phyloP scores from a whole-genome alignment of 2,113 vertebrate species.

The Heterochromis multidens region DNA sequence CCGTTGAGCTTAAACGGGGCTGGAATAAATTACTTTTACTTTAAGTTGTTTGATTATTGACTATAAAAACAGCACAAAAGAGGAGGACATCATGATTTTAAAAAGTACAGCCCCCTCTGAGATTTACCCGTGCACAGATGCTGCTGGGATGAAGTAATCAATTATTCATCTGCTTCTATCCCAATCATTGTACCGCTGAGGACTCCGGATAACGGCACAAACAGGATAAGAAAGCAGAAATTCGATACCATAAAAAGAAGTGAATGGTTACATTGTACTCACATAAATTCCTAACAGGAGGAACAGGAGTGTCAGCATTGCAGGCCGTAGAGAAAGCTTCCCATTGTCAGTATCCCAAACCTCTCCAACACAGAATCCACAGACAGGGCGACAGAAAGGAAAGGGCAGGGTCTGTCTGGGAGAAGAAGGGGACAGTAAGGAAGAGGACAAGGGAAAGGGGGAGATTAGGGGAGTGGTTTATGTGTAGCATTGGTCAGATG shows the following conservation, averaged over 20 bases:
- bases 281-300: slow-evolving; percentile 61
- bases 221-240: slow-evolving; percentile 40
- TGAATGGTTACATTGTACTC: slow-evolving; percentile 60
- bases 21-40: not conserved
- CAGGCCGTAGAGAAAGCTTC: slow-evolving; percentile 15
- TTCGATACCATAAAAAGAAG: not conserved
- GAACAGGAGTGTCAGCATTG: slow-evolving; percentile 60
- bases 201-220: slow-evolving; percentile 8
- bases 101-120: not conserved
- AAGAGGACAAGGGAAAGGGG: slow-evolving; percentile 54
- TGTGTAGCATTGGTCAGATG: slow-evolving; percentile 43
- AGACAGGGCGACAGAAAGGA: slow-evolving; percentile 50
- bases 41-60: not conserved
- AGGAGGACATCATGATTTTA: not conserved
- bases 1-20: slow-evolving; percentile 7
- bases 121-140: slow-evolving; percentile 28
- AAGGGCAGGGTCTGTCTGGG: slow-evolving; percentile 72
- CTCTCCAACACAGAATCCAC: slow-evolving; percentile 42
- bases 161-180: slow-evolving; percentile 61
- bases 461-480: slow-evolving; percentile 29
- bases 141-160: slow-evolving; percentile 39
- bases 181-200: slow-evolving; percentile 23
- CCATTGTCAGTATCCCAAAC: slow-evolving; percentile 60
- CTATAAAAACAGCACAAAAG: not conserved
- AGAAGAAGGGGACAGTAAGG: slow-evolving; percentile 53